phyloP scores from a whole-genome alignment of 2,888 invertebrate genomes.

The Leptogaster cylindrica region DNA sequence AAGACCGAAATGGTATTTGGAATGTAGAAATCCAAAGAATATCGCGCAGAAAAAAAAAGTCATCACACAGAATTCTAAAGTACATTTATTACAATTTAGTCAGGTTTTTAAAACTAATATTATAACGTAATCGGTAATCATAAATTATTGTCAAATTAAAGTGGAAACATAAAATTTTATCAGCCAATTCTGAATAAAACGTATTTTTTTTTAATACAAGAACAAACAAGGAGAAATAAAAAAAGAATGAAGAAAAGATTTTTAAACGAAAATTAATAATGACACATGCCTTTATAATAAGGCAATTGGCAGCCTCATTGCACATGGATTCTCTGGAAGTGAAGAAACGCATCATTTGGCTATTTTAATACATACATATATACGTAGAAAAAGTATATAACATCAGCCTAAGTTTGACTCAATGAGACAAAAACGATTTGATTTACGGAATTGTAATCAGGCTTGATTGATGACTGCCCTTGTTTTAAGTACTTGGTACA shows the following conservation, averaged over 20 bases:
- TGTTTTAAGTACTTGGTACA: constrained; percentile 29
- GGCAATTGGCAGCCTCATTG: background rate
- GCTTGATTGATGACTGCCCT: background rate
- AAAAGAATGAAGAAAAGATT: background rate
- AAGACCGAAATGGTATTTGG: too few species aligned
- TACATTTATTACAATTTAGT: constrained; percentile 11
- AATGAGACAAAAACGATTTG: background rate
- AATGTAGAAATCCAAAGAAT: too few species aligned
- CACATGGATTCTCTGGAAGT: background rate
- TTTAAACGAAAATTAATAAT: background rate
- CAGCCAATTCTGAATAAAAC: too few species aligned
- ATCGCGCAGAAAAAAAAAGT: too few species aligned
- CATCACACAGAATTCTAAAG: too few species aligned
- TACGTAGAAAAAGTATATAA: background rate
- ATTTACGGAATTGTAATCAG: too few species aligned
- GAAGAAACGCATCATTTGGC: background rate
- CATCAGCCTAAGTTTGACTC: constrained; percentile 10
- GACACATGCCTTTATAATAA: background rate
- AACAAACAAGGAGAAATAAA: too few species aligned
- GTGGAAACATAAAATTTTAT: too few species aligned
- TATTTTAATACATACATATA: background rate
- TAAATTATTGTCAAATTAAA: constrained; percentile 29
- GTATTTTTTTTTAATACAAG: too few species aligned
- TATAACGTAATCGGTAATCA: background rate
- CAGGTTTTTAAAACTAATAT: background rate